Conservation (phyloP, 2,888 invertebrate genomes). For the Cephonodes hylas region DNA sequence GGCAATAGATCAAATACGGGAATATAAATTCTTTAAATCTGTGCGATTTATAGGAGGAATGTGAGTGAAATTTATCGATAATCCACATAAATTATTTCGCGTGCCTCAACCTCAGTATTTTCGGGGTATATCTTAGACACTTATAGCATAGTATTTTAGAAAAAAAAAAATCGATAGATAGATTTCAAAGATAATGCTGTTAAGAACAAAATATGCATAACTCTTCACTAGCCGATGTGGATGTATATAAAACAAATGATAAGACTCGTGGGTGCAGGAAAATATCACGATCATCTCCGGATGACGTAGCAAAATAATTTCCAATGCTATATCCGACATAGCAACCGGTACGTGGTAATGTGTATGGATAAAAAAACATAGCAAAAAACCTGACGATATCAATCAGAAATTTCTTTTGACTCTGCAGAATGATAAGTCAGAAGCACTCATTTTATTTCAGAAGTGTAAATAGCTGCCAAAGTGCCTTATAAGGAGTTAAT, state of each 20-base stretch:
- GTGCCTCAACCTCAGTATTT: too few relatives aligned
- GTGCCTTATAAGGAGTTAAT: neutral
- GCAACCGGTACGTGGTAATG: neutral
- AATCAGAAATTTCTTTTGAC: neutral
- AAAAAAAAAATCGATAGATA: too few relatives aligned
- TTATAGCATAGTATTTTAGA: too few relatives aligned
- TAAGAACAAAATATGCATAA: too few relatives aligned
- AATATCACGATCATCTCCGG: neutral
- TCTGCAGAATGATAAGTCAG: neutral
- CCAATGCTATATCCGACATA: neutral
- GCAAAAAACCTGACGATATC: neutral
- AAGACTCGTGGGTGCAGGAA: neutral
- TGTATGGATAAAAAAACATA: neutral
- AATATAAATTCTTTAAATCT: neutral
- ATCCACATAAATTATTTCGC: too few relatives aligned
- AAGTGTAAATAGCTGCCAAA: slow-evolving; percentile 2
- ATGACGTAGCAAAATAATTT: slow-evolving; percentile 7
- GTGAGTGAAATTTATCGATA: neutral
- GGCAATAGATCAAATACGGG: neutral
- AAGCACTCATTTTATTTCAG: slow-evolving; percentile 13
- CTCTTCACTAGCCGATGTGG: neutral
- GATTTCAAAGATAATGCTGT: too few relatives aligned
- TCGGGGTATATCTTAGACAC: too few relatives aligned
- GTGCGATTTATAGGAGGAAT: neutral
- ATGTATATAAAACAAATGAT: neutral